Conservation (phyloP, 2,888 invertebrate species). For the Onthophagus sagittarius region DNA sequence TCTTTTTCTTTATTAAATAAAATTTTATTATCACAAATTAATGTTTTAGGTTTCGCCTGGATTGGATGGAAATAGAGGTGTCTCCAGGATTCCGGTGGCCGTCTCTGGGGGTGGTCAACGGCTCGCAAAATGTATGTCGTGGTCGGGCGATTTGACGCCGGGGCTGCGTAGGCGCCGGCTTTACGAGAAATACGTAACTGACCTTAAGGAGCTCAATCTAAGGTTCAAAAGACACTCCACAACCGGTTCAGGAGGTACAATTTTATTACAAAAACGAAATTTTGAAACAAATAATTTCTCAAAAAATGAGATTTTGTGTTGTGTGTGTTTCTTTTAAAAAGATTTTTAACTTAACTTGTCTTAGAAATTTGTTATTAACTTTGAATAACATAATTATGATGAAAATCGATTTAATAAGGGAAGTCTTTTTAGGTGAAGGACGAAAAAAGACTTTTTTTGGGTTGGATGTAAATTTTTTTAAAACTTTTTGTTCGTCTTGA, state of each 20-base stretch:
- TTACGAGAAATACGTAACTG: constrained; percentile 79
- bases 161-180: constrained; percentile 74
- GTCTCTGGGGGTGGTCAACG: constrained; percentile 53
- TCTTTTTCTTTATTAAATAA: background rate
- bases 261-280: constrained; percentile 1
- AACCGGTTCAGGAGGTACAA: constrained; percentile 40
- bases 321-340: too few species aligned
- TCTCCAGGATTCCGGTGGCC: constrained; percentile 65
- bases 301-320: too few species aligned
- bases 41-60: constrained; percentile 44
- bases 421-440: too few species aligned
- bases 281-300: too few species aligned
- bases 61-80: constrained; percentile 43
- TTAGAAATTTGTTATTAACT: too few species aligned
- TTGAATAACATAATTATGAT: too few species aligned
- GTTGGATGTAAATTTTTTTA: too few species aligned
- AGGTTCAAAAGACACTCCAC: constrained; percentile 66
- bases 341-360: too few species aligned
- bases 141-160: constrained; percentile 61
- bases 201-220: constrained; percentile 77
- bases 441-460: too few species aligned
- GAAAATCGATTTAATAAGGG: too few species aligned
- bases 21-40: background rate
- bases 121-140: constrained; percentile 67
- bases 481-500: too few species aligned